phyloP scores from a whole-genome alignment of 2,113 vertebrate species.

The Taxidea taxus region DNA sequence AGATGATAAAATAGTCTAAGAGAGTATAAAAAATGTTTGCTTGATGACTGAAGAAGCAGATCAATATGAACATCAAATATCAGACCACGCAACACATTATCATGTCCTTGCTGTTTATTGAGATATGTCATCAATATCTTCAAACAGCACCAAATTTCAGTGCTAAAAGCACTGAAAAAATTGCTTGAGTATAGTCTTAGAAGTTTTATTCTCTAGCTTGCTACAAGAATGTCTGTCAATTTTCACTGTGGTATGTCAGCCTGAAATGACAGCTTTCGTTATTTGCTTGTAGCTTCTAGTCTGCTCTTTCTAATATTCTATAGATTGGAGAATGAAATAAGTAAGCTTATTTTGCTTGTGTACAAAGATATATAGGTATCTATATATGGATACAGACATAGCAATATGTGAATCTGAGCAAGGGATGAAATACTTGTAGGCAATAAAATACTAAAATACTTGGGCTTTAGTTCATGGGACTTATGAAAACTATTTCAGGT shows the following conservation, averaged over 20 bases:
- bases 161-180: neutral
- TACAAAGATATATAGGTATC: neutral
- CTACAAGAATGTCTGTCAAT: neutral
- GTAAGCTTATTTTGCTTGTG: neutral
- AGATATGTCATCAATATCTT: neutral
- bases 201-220: neutral
- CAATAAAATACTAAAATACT: neutral
- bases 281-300: neutral
- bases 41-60: neutral
- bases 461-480: neutral
- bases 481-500: neutral
- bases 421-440: neutral
- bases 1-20: neutral
- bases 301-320: neutral
- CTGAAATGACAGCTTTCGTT: neutral
- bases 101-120: neutral
- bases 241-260: neutral
- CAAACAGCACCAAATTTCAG: neutral
- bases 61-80: neutral
- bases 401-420: neutral
- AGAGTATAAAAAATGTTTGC: neutral
- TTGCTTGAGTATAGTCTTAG: neutral
- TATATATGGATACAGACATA: neutral
- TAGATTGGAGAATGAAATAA: neutral
- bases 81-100: neutral